Evolutionary conservation across 2,113 vertebrate species (phyloP), one percentile per base, ranked within the genome.

Genomic region (Bolborhynchus lineola): DNA sequence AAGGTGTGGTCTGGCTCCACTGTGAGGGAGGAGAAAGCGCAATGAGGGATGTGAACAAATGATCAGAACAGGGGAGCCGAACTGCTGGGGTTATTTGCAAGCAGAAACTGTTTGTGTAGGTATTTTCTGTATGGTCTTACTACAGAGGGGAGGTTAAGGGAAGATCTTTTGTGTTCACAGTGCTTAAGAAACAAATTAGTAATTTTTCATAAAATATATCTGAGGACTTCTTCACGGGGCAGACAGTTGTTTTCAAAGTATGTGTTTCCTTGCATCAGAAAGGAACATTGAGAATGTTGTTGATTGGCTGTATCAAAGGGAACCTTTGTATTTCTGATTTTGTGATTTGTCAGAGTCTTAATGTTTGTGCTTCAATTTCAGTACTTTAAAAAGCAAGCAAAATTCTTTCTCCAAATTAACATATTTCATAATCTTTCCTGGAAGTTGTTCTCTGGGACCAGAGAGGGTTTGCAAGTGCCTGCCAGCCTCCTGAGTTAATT

Each of bases 291-390:
- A 92, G 93, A 91, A 59, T 18, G 52, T 13, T 49, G 21, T 49
- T 24, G 47, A 49, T 49, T 50, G 67, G 49, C 46, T 69, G 60
- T 62, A 17, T 86, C 72, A 86, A 93, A 96, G 42, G 52, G 49
- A 94, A 79, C 65, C 67, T 97, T 96, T 75, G 79, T 68, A 86
- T 97, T 97, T 97, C 95, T 94, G 97, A 95, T 63, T 94, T 93
- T 96, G 93, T 92, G 81, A 57, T 95, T 94, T 95, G 75, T 96
- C 91, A 86, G 71, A 79, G 60, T 53, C 79, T 88, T 95, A 92
- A 94, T 93, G 47, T 83, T 95, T 88, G 78, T 39, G 53, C 91
- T 97, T 94, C 46, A 70, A 93, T 97, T 97, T 96, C 94, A 80
- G 59, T 94, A 17, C 77, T 95, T 95, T 65, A 94, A 95, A 97